phyloP scores from a whole-genome alignment of 2,113 vertebrate genomes.

The Maylandia zebra region DNA sequence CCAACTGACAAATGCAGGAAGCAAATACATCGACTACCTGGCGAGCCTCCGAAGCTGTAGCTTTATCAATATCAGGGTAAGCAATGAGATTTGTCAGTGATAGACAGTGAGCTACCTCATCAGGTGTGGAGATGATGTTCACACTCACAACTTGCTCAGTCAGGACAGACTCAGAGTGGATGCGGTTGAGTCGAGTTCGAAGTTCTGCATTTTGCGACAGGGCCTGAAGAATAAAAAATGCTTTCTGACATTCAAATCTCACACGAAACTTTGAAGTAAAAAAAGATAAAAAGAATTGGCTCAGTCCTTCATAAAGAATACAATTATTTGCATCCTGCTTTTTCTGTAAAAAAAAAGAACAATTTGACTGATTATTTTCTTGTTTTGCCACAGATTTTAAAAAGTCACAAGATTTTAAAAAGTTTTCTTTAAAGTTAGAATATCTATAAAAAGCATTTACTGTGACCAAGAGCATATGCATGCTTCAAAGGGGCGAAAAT shows the following conservation, averaged over 20 bases:
- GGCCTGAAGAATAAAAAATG: conserved; percentile 71
- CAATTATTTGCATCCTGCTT: neutral
- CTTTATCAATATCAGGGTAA: neutral
- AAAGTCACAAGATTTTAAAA: neutral
- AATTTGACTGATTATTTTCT: neutral
- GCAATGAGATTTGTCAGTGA: conserved; percentile 1
- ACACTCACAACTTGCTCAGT: conserved; percentile 97
- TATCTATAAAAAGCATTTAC: neutral
- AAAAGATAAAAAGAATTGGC: neutral
- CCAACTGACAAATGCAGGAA: conserved; percentile 23
- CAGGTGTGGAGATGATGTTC: conserved; percentile 96
- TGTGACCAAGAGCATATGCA: neutral
- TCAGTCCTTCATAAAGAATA: neutral
- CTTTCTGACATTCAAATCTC: neutral
- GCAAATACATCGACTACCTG: neutral
- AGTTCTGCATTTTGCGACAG: conserved; percentile 96
- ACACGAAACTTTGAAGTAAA: neutral
- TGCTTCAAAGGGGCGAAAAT: neutral
- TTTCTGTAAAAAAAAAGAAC: neutral
- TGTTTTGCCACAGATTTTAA: neutral
- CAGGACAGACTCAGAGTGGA: conserved; percentile 95
- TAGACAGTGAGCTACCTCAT: conserved; percentile 80
- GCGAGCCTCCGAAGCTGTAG: neutral
- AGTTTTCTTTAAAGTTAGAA: neutral
- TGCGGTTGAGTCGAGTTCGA: conserved; percentile 92